phyloP scores from a whole-genome alignment of 92 coral and sea anemone species.

The Hydrozoanthus gracilis region DNA sequence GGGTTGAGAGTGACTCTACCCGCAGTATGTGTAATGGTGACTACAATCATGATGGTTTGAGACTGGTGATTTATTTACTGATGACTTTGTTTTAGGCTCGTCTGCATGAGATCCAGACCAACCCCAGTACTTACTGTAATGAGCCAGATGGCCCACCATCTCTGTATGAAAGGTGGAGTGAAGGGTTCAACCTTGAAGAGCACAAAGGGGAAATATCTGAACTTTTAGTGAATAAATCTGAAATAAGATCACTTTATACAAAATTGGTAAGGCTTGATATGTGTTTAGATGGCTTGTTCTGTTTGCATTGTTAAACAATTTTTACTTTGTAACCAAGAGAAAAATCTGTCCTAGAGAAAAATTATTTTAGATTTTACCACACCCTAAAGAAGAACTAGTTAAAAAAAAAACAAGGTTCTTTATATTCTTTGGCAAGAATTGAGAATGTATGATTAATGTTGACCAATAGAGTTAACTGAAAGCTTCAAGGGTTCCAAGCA shows the following conservation, averaged over 20 bases:
- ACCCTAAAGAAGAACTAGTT: too few species aligned
- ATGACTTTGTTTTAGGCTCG: conserved; percentile 73
- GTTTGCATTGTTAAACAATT: neutral
- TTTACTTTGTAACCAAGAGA: too few species aligned
- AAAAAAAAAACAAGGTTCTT: too few species aligned
- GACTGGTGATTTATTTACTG: neutral
- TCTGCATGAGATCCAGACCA: conserved; percentile 91
- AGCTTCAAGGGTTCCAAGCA: too few species aligned
- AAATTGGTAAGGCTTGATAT: conserved; percentile 71
- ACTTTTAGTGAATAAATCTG: conserved; percentile 94
- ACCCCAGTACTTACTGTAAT: conserved; percentile 93
- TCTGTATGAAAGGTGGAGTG: conserved; percentile 85
- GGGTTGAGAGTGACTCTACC: too few species aligned
- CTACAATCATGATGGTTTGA: neutral
- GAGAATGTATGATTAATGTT: too few species aligned
- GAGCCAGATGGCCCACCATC: conserved; percentile 90
- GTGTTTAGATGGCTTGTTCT: neutral
- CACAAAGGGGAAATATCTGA: conserved; percentile 96
- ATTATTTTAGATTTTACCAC: too few species aligned
- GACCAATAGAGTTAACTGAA: too few species aligned
- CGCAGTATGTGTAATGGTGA: too few species aligned
- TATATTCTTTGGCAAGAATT: too few species aligned
- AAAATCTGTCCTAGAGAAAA: too few species aligned
- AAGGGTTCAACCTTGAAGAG: conserved; percentile 83
- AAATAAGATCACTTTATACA: conserved; percentile 91